Percentiles rank a stretch among this genome's conserved stretches.
phyloP scores from a whole-genome alignment of 2,888 invertebrate genomes.

The Chromoteleia sp. region DNA sequence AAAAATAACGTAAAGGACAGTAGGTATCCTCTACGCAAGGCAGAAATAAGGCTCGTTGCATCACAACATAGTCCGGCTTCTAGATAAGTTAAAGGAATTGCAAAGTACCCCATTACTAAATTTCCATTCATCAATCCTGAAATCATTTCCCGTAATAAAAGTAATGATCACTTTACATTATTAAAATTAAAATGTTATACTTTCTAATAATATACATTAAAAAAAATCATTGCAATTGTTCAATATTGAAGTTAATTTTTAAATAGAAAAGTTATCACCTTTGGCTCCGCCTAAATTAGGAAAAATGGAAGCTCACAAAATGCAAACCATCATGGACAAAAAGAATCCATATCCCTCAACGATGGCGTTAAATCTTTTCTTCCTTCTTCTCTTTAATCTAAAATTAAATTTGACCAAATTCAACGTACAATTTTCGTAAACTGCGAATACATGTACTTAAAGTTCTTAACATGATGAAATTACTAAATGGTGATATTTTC shows the following conservation, averaged over 20 bases:
- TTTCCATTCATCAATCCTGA: conserved; percentile 81
- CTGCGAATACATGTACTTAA: not conserved
- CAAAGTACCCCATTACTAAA: conserved; percentile 80
- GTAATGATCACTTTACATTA: no score
- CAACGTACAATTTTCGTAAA: not conserved
- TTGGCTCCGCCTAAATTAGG: conserved; percentile 80
- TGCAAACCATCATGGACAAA: conserved; percentile 79
- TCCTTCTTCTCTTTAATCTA: conserved; percentile 54
- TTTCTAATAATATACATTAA: not conserved
- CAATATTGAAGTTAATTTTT: not conserved
- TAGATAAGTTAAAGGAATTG: conserved; percentile 81
- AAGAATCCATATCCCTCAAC: conserved; percentile 80
- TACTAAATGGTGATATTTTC: conserved; percentile 34
- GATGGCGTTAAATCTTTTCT: conserved; percentile 68
- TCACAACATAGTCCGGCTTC: conserved; percentile 81
- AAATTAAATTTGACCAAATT: conserved; percentile 21
- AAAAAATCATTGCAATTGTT: not conserved
- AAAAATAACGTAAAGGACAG: conserved; percentile 79
- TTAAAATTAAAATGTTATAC: no score
- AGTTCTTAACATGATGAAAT: conserved; percentile 18
- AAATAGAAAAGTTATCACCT: conserved; percentile 70
- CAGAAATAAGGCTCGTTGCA: conserved; percentile 77
- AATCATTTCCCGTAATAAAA: no score
- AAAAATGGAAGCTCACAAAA: conserved; percentile 80
- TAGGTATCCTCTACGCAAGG: conserved; percentile 78